Evolutionary conservation across 2,888 invertebrate species (phyloP).

Genomic region (Augochlorella aurata): DNA sequence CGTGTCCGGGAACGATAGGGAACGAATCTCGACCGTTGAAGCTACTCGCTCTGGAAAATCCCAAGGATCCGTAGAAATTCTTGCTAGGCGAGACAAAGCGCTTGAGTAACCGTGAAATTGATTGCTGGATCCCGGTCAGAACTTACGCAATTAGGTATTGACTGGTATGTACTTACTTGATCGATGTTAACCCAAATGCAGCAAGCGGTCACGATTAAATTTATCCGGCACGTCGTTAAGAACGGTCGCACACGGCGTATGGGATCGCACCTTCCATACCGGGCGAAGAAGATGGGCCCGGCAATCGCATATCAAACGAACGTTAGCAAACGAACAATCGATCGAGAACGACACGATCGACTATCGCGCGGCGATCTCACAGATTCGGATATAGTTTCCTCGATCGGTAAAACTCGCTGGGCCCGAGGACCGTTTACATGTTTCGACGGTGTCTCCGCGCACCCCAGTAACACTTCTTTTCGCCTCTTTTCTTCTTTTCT

Average conservation of each 20-base stretch:
- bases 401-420: conserved; percentile 16
- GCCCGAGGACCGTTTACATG: conserved; percentile 41
- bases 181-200: conserved; percentile 72
- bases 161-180: conserved; percentile 65
- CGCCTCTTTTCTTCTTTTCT: background rate
- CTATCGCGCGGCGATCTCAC: background rate
- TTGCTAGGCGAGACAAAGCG: background rate
- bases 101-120: background rate
- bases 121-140: background rate
- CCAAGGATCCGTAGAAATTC: background rate
- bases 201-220: conserved; percentile 68
- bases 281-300: conserved; percentile 10
- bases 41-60: too few species aligned
- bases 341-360: background rate
- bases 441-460: conserved; percentile 15
- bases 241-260: conserved; percentile 28
- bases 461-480: background rate
- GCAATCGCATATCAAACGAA: conserved; percentile 45
- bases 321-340: background rate
- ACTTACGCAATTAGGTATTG: conserved; percentile 64
- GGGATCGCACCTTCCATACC: conserved; percentile 35
- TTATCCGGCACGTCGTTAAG: conserved; percentile 65
- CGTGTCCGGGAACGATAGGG: background rate
- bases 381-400: background rate
- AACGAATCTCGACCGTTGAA: background rate